Base-by-base conservation (phyloP, 2,797 vertebrate species). In the Salmo trutta region DNA sequence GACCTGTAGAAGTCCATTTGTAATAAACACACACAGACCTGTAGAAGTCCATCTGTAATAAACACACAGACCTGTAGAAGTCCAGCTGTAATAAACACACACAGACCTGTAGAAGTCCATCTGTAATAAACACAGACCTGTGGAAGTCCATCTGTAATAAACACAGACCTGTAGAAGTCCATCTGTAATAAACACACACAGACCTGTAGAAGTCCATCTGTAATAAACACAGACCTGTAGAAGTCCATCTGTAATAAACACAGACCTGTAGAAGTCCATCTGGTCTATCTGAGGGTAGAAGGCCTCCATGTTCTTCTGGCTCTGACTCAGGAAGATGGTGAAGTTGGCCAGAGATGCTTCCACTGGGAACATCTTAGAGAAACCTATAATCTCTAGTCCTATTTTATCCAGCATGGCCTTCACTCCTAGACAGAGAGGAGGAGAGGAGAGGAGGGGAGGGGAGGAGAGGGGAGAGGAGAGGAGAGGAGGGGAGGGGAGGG, bases 191-290 rank as follows among this genome's bases (percentile, higher is more conserved):
- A 15, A 14, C 1, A 24, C 10, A 52, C 51, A 52, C 51, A 52
- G 7, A 52, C 51, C 31, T 31, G 31, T 31, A 31, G 31, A 4
- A 31, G 31, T 31, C 31, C 31, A 31, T 31, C 36, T 41, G 36
- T 41, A 41, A 1, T 41, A 7, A 41, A 4, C 31, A 33, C 31
- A 31, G 29, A 33, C 31, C 24, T 24, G 24, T 24, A 24, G 24
- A 1, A 24, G 24, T 24, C 24, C 24, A 24, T 24, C 24, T 24
- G 29, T 29, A 29, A 2, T 29, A 41, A 6, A 69, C 53, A 82
- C 90, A 75, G 67, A 99, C 98, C 97, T 96, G 92, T 98, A 98
- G 76, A 97, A 96, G 84, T 99, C 96, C 0, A 97, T 93, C 65
- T 97, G 95, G 83, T 99, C 96, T 3, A 98, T 80, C 79, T 93